phyloP scores from a whole-genome alignment of 2,797 vertebrate genomes.

The Artibeus jamaicensis region DNA sequence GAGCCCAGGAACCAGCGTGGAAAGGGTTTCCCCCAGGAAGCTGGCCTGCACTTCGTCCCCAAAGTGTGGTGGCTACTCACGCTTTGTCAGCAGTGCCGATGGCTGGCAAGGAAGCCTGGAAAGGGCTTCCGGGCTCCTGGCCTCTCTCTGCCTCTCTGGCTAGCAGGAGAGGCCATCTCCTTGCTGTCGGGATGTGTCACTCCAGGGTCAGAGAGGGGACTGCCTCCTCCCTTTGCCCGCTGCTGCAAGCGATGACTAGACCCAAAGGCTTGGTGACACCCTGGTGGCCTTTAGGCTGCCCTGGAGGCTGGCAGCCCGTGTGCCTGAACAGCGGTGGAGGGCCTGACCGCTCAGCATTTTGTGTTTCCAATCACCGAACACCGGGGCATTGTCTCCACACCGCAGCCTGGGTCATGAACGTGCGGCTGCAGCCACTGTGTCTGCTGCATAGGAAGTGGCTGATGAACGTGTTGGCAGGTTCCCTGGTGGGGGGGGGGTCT shows the following conservation, averaged over 20 bases:
- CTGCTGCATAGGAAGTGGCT: background rate
- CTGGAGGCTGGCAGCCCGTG: background rate
- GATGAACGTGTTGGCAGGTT: background rate
- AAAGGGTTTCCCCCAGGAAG: background rate
- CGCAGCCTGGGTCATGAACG: background rate
- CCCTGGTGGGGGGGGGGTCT: background rate
- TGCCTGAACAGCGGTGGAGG: accelerated
- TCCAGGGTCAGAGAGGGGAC: background rate
- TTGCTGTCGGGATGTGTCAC: background rate
- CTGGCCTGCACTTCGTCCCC: background rate
- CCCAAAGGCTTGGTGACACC: background rate
- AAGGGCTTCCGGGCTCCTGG: background rate
- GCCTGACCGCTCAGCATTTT: background rate
- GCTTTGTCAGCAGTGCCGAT: background rate
- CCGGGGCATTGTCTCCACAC: background rate
- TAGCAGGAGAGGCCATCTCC: background rate
- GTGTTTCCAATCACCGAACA: background rate
- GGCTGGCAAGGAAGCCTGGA: background rate
- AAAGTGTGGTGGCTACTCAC: accelerated
- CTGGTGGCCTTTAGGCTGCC: background rate
- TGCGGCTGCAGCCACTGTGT: background rate
- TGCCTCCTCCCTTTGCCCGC: background rate
- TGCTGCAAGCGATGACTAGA: background rate
- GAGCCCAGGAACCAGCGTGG: background rate
- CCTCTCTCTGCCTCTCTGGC: background rate